Evolutionary conservation across 2,113 vertebrate genomes (phyloP), one percentile per base, ranked within the genome.

Genomic region (Leptocoma aspasia): DNA sequence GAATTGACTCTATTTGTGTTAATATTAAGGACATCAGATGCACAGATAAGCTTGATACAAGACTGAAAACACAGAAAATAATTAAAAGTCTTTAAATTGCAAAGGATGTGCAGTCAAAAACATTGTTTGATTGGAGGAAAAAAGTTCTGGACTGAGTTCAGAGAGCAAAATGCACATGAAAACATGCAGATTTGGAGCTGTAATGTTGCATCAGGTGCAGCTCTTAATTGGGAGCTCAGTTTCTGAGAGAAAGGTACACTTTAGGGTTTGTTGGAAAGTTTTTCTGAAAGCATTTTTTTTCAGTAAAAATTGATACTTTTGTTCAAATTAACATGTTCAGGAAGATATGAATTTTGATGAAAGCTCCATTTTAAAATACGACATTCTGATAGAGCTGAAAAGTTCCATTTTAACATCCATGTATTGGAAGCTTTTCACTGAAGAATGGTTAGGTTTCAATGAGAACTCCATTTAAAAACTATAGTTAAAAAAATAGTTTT

Each of bases 91-190:
- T 69, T 87, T 42, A 70, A 63, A 91, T 65, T 7, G 16, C 8
- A 3, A 77, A 50, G 44, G 26, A 78, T 42, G 9, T 54, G 31
- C 39, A 75, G 37, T 87, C 28, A 75, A 77, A 90, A 73, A 44
- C 6, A 68, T 53, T 30, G 21, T 28, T 15, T 77, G 57, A 85
- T 71, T 81, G 52, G 9, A 83, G 37, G 52, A 53, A 75, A 83
- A 86, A 59, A 23, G 30, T 39, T 57, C n/a, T 0, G 0, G 37
- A 78, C 49, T 0, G 0, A 83, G 11, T 78, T 93, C n/a, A 93
- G 59, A 90, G 30, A 75, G 44, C 27, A 72, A 90, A 82, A 63
- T 73, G 33, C 12, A 3, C 23, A 28, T n/a, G 39, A 68, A 86
- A 88, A 71, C 56, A 71, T 2, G 53, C 56, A 64, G 44, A 84